phyloP scores from a whole-genome alignment of 2,888 invertebrate species.

The Sialis lutaria region DNA sequence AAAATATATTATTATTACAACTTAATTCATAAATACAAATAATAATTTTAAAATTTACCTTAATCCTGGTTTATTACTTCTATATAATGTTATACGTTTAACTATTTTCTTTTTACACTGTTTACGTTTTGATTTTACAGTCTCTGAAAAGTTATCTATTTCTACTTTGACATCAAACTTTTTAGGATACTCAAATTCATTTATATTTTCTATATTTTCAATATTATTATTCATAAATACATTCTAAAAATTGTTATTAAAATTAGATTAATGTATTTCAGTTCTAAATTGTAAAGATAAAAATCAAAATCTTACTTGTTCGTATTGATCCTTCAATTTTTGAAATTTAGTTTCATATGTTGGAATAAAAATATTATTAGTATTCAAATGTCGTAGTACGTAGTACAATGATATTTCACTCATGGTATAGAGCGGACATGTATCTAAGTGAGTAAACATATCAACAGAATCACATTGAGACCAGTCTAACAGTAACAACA shows the following conservation, averaged over 20 bases:
- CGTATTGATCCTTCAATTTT: constrained; percentile 27
- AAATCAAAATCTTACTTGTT: constrained; percentile 19
- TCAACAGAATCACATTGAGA: constrained; percentile 26
- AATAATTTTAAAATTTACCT: neutral
- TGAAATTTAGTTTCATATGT: constrained; percentile 30
- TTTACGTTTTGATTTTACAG: neutral
- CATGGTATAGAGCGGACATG: constrained; percentile 33
- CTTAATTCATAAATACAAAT: neutral
- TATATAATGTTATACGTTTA: neutral
- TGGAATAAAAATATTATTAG: constrained; percentile 30
- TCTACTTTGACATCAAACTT: neutral
- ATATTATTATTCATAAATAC: neutral
- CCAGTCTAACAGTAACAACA: constrained; percentile 32
- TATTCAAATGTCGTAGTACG: constrained; percentile 24
- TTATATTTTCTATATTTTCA: neutral
- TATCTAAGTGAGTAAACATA: constrained; percentile 35
- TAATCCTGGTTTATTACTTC: neutral
- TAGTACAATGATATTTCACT: constrained; percentile 38
- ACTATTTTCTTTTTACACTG: neutral
- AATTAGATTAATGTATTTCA: neutral
- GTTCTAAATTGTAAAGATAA: neutral
- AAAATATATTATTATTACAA: neutral
- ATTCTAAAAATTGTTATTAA: neutral
- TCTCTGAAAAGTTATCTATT: neutral
- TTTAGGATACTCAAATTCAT: neutral